These are phyloP conservation scores for Drosophila navojoa DNA, from an alignment of 1,140 invertebrate genomes.

Conservation along the genomic window DNA sequence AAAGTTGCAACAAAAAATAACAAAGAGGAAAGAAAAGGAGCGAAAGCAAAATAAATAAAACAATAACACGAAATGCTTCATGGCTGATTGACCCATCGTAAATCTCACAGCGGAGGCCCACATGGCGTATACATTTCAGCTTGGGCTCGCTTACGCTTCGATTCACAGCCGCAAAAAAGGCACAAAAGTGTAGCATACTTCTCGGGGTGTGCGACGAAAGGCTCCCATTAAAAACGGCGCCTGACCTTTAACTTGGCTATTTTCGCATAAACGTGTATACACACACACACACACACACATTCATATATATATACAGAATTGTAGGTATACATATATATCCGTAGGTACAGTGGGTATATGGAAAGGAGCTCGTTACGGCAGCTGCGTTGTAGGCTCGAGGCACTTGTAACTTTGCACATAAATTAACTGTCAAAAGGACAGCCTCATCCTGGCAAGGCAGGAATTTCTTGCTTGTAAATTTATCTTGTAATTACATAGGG, in stretches of 20 bases:
- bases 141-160: slow-evolving; percentile 19
- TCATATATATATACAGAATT: not conserved
- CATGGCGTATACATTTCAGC: slow-evolving; percentile 52
- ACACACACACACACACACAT: not conserved
- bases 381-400: slow-evolving; percentile 55
- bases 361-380: slow-evolving; percentile 60
- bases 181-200: slow-evolving; percentile 53
- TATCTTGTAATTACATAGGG: slow-evolving; percentile 74
- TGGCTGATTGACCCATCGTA: slow-evolving; percentile 73
- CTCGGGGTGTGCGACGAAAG: slow-evolving; percentile 29
- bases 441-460: slow-evolving; percentile 49
- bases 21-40: not conserved
- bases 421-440: slow-evolving; percentile 78
- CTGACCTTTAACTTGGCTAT: slow-evolving; percentile 71
- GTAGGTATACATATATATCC: slow-evolving; percentile 7
- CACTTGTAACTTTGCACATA: slow-evolving; percentile 80
- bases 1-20: slow-evolving; percentile 7
- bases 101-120: slow-evolving; percentile 59
- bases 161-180: slow-evolving; percentile 20
- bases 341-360: slow-evolving; percentile 41
- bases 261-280: slow-evolving; percentile 31
- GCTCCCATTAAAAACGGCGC: slow-evolving; percentile 57
- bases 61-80: slow-evolving; percentile 66
- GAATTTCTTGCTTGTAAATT: slow-evolving; percentile 67
- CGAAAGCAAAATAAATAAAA: slow-evolving; percentile 29